Evolutionary conservation across 2,888 invertebrate species (phyloP), one percentile per base, ranked within the genome.

Genomic region (Zaprionus bogoriensis): DNA sequence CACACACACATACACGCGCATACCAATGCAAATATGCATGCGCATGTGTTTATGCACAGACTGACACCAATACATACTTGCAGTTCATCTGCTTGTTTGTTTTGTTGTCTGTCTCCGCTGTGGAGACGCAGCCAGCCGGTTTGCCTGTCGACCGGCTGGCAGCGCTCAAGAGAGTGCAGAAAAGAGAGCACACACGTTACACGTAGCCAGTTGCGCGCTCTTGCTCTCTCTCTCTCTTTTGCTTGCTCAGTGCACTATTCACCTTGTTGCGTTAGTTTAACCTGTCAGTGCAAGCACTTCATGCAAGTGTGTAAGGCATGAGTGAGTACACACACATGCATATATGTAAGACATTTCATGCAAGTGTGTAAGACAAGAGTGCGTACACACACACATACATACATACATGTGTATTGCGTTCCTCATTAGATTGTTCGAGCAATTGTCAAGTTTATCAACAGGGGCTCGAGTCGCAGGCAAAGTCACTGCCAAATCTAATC

Each of bases 401-500:
- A 14, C 7, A 36, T 17, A 7, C 17, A 36, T 17, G 17, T 17
- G 32, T 36, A 36, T 36, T 36, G 14, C 17, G 32, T 9, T 36
- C 63, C 55, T 45, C 36, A 60, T 50, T 66, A 57, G 69, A 70
- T 65, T 68, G 67, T 71, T 82, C 74, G 45, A 67, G 70, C 47
- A 79, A 52, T 46, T 67, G 48, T 68, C 38, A 61, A 67, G 60
- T 65, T 65, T 60, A 45, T 46, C 48, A 54, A 64, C 22, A 46
- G 46, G 42, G 46, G 74, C 69, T 64, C 45, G 47, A 52, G 42
- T 60, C 38, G 38, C 39, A 63, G 41, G 38, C 39, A 63, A 57
- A 61, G 55, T 64, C 60, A 82, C 48, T 62, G 62, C 9, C 60
- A 57, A 82, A 67, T 76, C 82, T 85, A 78, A 80, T 80, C 80